Percentiles rank a stretch among this genome's conserved stretches.
These are phyloP conservation scores for Panulirus ornatus DNA, from an alignment of 1,140 invertebrate species.

Conservation along the genomic window DNA sequence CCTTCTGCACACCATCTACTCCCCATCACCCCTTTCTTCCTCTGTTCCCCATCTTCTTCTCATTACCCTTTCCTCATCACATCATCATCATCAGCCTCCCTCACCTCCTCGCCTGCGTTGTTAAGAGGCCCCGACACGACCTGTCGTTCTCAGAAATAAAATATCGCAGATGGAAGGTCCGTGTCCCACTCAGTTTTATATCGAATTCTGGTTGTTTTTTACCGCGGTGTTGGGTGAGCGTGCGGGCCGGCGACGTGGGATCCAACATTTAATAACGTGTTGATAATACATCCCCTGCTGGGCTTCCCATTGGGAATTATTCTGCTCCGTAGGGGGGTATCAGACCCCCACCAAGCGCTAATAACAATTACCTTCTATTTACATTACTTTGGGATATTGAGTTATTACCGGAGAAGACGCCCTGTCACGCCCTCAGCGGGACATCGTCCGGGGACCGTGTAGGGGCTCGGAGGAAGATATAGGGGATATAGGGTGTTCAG, in stretches of 20 bases:
- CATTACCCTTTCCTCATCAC: neutral
- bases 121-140: too few species aligned
- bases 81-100: neutral
- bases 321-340: slow-evolving; percentile 32
- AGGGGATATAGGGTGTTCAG: neutral
- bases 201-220: slow-evolving; percentile 42
- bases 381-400: slow-evolving; percentile 69
- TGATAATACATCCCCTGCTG: slow-evolving; percentile 52
- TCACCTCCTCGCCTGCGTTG: neutral
- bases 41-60: neutral
- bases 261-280: slow-evolving; percentile 61
- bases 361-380: slow-evolving; percentile 70
- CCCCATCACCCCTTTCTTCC: neutral
- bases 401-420: slow-evolving; percentile 54
- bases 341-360: slow-evolving; percentile 43
- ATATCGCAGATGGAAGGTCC: slow-evolving; percentile 26
- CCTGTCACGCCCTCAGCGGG: slow-evolving; percentile 53
- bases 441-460: neutral
- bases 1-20: neutral
- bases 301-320: slow-evolving; percentile 26
- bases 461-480: neutral
- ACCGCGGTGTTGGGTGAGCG: neutral
- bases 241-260: neutral
- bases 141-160: neutral
- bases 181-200: slow-evolving; percentile 39